Percentiles rank a stretch among this genome's conserved stretches.
These are phyloP conservation scores for Torymus aiolomorphi DNA, from an alignment of 2,888 invertebrate genomes.

Conservation along the genomic window DNA sequence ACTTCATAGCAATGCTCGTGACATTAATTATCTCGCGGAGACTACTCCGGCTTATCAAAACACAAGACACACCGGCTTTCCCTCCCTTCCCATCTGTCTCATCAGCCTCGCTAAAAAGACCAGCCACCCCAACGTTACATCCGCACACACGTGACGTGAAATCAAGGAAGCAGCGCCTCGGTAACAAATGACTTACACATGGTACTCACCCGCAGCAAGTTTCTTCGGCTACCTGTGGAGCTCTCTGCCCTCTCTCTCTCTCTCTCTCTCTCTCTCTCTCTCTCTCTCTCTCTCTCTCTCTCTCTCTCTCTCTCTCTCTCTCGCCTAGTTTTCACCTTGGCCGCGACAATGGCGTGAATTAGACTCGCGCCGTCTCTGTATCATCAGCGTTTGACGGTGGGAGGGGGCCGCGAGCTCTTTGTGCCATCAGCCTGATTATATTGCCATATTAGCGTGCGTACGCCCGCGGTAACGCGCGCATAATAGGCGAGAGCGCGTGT, in stretches of 20 bases:
- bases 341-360: slow-evolving; percentile 71
- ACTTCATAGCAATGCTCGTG: too few species aligned
- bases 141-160: background rate
- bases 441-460: slow-evolving; percentile 66
- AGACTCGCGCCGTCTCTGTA: slow-evolving; percentile 69
- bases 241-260: slow-evolving; percentile 61
- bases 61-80: too few species aligned
- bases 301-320: slow-evolving; percentile 62
- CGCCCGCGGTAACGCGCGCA: slow-evolving; percentile 58
- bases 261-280: too few species aligned
- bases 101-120: too few species aligned
- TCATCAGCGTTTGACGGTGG: slow-evolving; percentile 74
- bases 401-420: slow-evolving; percentile 69
- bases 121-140: too few species aligned
- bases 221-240: slow-evolving; percentile 52
- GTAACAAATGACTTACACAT: slow-evolving; percentile 20
- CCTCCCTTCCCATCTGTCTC: too few species aligned
- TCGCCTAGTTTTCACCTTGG: slow-evolving; percentile 64
- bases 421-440: slow-evolving; percentile 75
- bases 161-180: background rate
- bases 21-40: too few species aligned
- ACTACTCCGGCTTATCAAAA: too few species aligned
- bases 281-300: slow-evolving; percentile 68
- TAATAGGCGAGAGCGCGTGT: slow-evolving; percentile 18
- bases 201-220: slow-evolving; percentile 19